A percentile compares a stretch with the other conserved stretches of the same genome.
These are phyloP conservation scores for Electrophaes corylata DNA, from an alignment of 2,888 invertebrate genomes.

Conservation along the genomic window DNA sequence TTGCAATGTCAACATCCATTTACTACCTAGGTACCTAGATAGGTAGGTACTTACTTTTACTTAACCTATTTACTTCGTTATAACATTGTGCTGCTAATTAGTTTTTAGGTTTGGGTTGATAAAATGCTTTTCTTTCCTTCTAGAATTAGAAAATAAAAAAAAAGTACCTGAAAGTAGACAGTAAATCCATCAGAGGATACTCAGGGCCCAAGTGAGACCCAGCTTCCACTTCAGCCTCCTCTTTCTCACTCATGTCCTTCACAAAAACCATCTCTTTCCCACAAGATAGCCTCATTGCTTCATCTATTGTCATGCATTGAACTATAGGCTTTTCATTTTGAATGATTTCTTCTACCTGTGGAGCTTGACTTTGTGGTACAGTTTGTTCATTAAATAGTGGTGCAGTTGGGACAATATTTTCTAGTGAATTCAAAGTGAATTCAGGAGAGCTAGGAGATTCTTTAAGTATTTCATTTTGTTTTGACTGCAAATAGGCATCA, in stretches of 20 bases:
- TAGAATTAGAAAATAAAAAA: no score
- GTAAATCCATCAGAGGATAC: slow-evolving; percentile 72
- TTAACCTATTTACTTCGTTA: no score
- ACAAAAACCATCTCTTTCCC: slow-evolving; percentile 67
- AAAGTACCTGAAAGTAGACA: slow-evolving; percentile 71
- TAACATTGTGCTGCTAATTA: no score
- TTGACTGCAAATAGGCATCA: slow-evolving; percentile 34
- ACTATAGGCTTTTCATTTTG: slow-evolving; percentile 47
- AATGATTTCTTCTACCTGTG: slow-evolving; percentile 30
- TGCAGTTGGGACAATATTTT: slow-evolving; percentile 61
- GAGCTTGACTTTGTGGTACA: slow-evolving; percentile 3
- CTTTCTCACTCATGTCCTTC: slow-evolving; percentile 65
- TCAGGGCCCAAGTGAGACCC: slow-evolving; percentile 67
- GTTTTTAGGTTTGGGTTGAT: no score
- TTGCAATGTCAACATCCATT: no score
- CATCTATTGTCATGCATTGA: slow-evolving; percentile 63
- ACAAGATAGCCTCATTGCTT: slow-evolving; percentile 64
- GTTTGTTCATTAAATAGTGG: slow-evolving; percentile 58
- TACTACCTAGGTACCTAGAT: no score
- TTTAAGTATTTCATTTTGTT: slow-evolving; percentile 10
- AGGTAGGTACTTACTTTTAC: no score
- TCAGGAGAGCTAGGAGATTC: slow-evolving; percentile 1
- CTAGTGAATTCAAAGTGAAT: slow-evolving; percentile 21
- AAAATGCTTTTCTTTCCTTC: no score
- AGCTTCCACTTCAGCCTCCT: slow-evolving; percentile 67